Conservation (phyloP, 2,113 vertebrate species). For the Castor canadensis region DNA sequence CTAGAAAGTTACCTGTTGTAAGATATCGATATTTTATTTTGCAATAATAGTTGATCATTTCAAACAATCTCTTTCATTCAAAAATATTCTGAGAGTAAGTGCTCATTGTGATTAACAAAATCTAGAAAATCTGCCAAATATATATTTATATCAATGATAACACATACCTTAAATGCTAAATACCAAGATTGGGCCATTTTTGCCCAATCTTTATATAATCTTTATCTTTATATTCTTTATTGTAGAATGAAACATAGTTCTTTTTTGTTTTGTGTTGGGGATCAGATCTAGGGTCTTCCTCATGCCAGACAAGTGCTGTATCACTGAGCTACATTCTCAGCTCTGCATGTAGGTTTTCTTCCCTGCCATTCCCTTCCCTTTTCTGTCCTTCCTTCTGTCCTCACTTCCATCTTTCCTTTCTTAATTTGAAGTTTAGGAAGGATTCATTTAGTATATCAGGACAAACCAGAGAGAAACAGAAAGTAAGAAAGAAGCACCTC, state of each 20-base stretch:
- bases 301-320: too few species aligned
- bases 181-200: background rate
- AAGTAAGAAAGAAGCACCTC: too few species aligned
- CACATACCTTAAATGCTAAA: background rate
- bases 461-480: too few species aligned
- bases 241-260: background rate
- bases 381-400: background rate
- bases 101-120: background rate
- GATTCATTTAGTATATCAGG: too few species aligned
- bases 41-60: background rate
- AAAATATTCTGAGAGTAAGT: background rate
- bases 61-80: background rate
- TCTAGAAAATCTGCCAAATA: background rate
- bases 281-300: too few species aligned
- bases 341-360: too few species aligned
- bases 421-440: too few species aligned
- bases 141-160: background rate
- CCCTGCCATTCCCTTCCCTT: background rate
- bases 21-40: background rate
- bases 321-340: too few species aligned
- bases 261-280: too few species aligned
- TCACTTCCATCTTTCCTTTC: too few species aligned
- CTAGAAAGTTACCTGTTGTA: background rate
- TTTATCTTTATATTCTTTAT: background rate
- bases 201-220: background rate